Percentiles rank a stretch among this genome's conserved stretches.
phyloP scores from a whole-genome alignment of 2,797 vertebrate genomes.

The Cyclopterus lumpus region DNA sequence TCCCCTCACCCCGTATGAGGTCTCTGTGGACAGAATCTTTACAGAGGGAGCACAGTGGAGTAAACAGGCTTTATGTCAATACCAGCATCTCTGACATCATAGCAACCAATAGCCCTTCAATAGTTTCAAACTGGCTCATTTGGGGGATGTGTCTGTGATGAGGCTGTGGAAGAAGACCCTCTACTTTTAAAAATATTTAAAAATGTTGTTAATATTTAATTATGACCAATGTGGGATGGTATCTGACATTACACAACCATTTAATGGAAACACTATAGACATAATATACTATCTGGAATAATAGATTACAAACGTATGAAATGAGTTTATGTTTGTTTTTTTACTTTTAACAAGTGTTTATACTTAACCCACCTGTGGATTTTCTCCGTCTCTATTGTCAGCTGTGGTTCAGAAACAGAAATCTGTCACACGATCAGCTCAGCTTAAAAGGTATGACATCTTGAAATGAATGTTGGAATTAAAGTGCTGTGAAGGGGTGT shows the following conservation, averaged over 20 bases:
- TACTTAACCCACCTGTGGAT: slow-evolving; percentile 16
- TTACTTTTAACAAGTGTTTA: neutral
- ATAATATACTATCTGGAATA: neutral
- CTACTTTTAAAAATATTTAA: neutral
- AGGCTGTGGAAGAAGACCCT: neutral
- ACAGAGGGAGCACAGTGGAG: slow-evolving; percentile 73
- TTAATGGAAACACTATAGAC: neutral
- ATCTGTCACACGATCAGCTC: slow-evolving; percentile 26
- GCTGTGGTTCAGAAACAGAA: slow-evolving; percentile 3
- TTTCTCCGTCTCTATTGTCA: neutral
- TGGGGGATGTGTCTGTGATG: slow-evolving; percentile 1
- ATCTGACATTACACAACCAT: neutral
- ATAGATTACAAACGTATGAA: neutral
- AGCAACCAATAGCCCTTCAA: slow-evolving; percentile 5
- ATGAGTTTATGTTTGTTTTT: neutral
- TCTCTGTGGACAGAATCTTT: slow-evolving; percentile 77
- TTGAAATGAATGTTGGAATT: slow-evolving; percentile 46
- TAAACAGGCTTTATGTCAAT: slow-evolving; percentile 81
- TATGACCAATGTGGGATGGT: neutral
- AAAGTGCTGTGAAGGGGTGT: slow-evolving; percentile 17
- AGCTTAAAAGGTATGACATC: slow-evolving; percentile 41
- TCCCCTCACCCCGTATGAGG: slow-evolving; percentile 79
- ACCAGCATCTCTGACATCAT: slow-evolving; percentile 67
- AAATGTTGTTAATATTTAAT: neutral
- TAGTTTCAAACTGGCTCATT: slow-evolving; percentile 16